Evolutionary conservation across 2,888 invertebrate genomes (phyloP).

Genomic region (Schizotus pectinicornis): DNA sequence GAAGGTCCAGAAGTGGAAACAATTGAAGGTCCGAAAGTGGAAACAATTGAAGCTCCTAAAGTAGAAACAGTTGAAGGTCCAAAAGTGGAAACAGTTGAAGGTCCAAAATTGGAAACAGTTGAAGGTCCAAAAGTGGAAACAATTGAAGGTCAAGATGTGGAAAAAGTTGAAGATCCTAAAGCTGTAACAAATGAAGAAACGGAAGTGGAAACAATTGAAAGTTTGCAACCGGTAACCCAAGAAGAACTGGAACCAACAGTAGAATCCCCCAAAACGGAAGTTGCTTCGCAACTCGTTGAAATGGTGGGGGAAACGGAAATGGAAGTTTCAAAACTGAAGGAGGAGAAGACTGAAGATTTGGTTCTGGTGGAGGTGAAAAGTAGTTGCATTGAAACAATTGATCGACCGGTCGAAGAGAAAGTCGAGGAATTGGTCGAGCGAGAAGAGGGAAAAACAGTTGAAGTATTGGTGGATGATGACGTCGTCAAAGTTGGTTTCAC

Average conservation of each 20-base stretch:
- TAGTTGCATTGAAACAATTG: slow-evolving; percentile 18
- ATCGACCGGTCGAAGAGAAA: slow-evolving; percentile 1
- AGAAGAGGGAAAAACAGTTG: slow-evolving; percentile 5
- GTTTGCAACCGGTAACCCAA: too few relatives aligned
- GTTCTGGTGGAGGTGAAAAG: background rate
- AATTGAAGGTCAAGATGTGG: too few relatives aligned
- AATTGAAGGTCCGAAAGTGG: too few relatives aligned
- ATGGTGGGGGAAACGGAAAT: too few relatives aligned
- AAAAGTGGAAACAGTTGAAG: too few relatives aligned
- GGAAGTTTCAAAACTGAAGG: background rate
- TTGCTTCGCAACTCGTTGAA: slow-evolving; percentile 2
- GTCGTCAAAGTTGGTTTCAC: slow-evolving; percentile 45
- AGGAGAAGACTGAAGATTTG: background rate
- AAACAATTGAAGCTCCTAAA: background rate
- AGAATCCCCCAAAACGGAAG: too few relatives aligned
- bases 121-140: background rate
- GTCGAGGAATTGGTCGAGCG: background rate
- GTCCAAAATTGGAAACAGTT: background rate
- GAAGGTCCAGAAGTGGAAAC: too few relatives aligned
- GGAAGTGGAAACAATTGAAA: background rate
- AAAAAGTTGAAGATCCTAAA: too few relatives aligned
- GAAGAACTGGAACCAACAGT: background rate
- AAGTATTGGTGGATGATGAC: slow-evolving; percentile 12
- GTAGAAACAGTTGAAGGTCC: background rate
- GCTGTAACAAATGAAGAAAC: background rate